phyloP scores from a whole-genome alignment of 2,797 vertebrate species.

The Muscicapa comitata region DNA sequence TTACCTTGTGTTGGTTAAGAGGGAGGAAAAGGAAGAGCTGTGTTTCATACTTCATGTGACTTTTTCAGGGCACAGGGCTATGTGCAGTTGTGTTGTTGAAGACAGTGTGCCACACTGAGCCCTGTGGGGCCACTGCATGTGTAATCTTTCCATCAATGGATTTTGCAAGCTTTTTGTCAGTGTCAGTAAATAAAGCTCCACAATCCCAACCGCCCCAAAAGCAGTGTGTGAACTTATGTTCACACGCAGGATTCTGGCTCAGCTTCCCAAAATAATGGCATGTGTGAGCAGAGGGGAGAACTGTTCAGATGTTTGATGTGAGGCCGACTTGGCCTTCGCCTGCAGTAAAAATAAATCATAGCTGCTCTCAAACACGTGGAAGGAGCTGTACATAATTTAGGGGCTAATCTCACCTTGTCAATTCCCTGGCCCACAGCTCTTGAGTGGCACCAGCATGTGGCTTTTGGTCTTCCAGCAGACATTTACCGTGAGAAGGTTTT shows the following conservation, averaged over 20 bases:
- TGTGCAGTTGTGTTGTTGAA: neutral
- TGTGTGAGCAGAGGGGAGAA: neutral
- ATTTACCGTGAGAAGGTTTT: neutral
- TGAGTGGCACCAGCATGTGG: neutral
- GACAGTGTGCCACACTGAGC: rapidly evolving
- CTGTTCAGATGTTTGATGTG: neutral
- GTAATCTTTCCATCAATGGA: neutral
- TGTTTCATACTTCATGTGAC: neutral
- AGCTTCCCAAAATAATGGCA: neutral
- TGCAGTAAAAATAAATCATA: neutral
- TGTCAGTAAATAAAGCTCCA: neutral
- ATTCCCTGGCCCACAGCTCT: neutral
- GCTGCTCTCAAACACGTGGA: neutral
- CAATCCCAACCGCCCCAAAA: neutral
- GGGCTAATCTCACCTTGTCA: neutral
- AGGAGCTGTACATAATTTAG: neutral
- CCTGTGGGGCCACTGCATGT: neutral
- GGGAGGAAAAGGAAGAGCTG: neutral
- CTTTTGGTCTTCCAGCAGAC: neutral
- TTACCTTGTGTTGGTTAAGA: neutral
- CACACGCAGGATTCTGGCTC: neutral
- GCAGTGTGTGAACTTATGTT: neutral
- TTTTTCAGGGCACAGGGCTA: rapidly evolving
- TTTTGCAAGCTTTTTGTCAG: neutral
- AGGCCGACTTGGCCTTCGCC: neutral